Evolutionary conservation across 2,113 vertebrate genomes (phyloP).

Genomic region (Mionectes macconnelli): DNA sequence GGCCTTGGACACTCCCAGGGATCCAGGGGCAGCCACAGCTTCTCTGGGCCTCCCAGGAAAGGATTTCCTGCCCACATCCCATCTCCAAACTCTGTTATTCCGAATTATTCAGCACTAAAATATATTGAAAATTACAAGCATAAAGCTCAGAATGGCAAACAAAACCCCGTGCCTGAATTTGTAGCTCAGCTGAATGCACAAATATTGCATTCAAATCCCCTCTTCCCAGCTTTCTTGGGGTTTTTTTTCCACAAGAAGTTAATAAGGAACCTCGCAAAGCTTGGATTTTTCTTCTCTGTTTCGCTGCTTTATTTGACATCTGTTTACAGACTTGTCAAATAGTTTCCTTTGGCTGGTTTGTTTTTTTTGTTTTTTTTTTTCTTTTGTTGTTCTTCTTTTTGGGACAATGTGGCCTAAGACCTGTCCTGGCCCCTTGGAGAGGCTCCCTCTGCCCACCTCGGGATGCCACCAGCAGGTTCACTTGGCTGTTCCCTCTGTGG

Average conservation of each 20-base stretch:
- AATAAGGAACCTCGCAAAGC: background rate
- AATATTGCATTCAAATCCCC: background rate
- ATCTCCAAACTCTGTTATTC: background rate
- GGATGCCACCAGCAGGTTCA: background rate
- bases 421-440: background rate
- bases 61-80: too few species aligned
- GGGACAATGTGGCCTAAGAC: background rate
- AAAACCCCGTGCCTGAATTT: background rate
- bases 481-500: accelerated
- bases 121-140: background rate
- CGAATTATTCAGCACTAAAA: constrained; percentile 1
- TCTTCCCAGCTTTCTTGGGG: background rate
- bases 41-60: background rate
- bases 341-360: background rate
- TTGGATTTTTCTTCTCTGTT: background rate
- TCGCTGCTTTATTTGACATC: background rate
- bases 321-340: background rate
- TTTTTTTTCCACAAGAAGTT: background rate
- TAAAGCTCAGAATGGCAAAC: background rate
- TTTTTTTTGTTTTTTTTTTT: too few species aligned
- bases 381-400: background rate
- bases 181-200: background rate
- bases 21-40: background rate
- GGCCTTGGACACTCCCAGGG: too few species aligned
- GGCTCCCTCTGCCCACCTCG: background rate